Base-by-base conservation (phyloP, 2,888 invertebrate species). In the Trachelus troglodyta region DNA sequence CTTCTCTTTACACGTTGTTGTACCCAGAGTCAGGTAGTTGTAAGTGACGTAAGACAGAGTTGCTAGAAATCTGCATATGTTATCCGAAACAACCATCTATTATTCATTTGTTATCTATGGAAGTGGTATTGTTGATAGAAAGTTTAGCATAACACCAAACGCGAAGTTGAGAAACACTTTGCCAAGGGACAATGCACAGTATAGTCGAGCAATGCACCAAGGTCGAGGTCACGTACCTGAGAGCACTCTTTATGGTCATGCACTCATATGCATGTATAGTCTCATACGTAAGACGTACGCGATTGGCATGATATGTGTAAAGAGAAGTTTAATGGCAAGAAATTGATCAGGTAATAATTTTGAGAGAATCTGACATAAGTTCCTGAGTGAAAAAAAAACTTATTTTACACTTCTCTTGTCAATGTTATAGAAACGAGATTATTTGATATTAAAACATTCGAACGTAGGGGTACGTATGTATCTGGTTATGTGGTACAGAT, bases 181-280 rank as follows among this genome's bases (percentile, higher is more conserved):
- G 35, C 74, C 74, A 74, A 33, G 12, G 31, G 69, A 81, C 81
- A 83, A 80, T 83, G 81, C 80, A 80, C 79, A 81, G 82, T 78
- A 77, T 82, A 83, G 81, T 82, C 83, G 83, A 80, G 81, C 83
- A 83, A 81, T 83, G 85, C 83, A 82, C 82, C 87, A 87, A 86
- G 86, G 86, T 87, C 85, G 85, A 83, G 85, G 86, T 81, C 84
- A 83, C 82, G 79, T 80, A 81, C 77, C 69, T 80, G 56, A 77
- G 75, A 79, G 77, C 34, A 81, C 74, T 40, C 74, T 34, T 12
- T 34, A 34, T 35, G 80, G 77, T 81, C 81, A 80, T 79, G 79
- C 80, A 82, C 81, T 71, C 71, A 33, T 34, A 71, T 71, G 33
- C 31, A 34, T 11, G 11, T 71, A 33, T 33, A 1, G 23, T 33